Evolutionary conservation across 2,797 vertebrate species (phyloP), one percentile per base, ranked within the genome.

Genomic region (Tragopan temminckii): DNA sequence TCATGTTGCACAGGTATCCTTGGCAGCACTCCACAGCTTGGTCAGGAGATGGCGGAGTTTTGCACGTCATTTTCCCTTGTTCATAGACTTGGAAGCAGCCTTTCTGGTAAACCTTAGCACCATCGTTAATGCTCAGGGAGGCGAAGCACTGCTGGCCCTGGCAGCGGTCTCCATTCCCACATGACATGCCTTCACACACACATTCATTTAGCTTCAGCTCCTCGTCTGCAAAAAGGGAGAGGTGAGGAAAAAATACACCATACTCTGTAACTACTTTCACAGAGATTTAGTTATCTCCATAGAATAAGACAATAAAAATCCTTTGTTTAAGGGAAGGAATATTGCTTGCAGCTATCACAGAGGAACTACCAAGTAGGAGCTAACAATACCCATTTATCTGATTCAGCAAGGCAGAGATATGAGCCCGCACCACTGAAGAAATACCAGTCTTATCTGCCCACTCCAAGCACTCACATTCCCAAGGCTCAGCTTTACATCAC

Each of bases 11-110:
- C 96, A 99, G 98, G 96, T 99, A 98, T 2, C 99, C 98, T 12
- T 99, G 98, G 97, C 99, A 99, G 97, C 99, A 99, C 93, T 99
- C 98, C 24, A 99, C 99, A 3, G 98, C 98, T 96, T 99, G 99
- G 97, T 99, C 99, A 13, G 98, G 98, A n/a, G 99, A 99, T 0
- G 99, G 99, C 0, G 99, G 99, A 0, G 99, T 99, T 97, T 99
- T 99, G 96, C 99, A 99, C 1, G 99, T 99, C 98, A 99, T 96
- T 21, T 98, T 99, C 69, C 99, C 98, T 92, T 99, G 99, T 94
- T 99, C 99, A 0, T 99, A 99, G 80, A 99, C 98, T 93, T 98
- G 98, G 96, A 99, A 99, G 97, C 99, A 99, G 96, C 99, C 99
- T 63, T 99, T 99, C 97, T 99, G 99, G 97, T 98, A 98, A 33